A percentile compares a stretch with the other conserved stretches of the same genome.
These are phyloP conservation scores for Thymelicus acteon DNA, from an alignment of 2,888 invertebrate species.

Conservation along the genomic window DNA sequence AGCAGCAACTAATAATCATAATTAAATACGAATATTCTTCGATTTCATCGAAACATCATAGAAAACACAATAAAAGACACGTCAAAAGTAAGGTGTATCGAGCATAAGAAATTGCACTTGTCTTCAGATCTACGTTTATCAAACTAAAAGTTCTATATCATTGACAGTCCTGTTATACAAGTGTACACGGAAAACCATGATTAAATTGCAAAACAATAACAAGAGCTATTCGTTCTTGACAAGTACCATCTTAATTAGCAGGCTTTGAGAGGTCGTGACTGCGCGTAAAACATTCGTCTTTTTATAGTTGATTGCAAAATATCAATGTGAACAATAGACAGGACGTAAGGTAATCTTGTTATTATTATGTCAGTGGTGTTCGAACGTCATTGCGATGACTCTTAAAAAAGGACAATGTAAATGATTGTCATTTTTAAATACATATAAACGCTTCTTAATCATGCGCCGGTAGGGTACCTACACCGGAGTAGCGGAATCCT, in stretches of 20 bases:
- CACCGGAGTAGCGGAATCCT: no score
- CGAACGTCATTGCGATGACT: background rate
- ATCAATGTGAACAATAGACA: constrained; percentile 18
- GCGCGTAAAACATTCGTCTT: constrained; percentile 27
- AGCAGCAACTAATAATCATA: no score
- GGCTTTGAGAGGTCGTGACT: constrained; percentile 37
- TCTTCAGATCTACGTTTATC: background rate
- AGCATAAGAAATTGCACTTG: constrained; percentile 4
- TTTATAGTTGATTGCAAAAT: constrained; percentile 20
- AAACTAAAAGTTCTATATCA: constrained; percentile 3
- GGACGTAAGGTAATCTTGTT: constrained; percentile 10
- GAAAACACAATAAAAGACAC: background rate
- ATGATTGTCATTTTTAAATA: no score
- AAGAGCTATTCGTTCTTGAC: constrained; percentile 15
- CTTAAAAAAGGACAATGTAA: no score
- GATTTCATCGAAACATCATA: no score
- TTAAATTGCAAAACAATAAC: constrained; percentile 39
- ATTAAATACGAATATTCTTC: no score
- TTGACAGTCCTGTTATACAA: constrained; percentile 34
- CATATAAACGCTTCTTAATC: no score
- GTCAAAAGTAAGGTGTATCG: background rate
- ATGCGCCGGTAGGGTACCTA: no score
- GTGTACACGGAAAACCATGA: constrained; percentile 36
- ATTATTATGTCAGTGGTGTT: background rate
- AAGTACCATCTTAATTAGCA: constrained; percentile 16